Conservation (phyloP, 2,888 invertebrate genomes). For the Chirona hameri region DNA sequence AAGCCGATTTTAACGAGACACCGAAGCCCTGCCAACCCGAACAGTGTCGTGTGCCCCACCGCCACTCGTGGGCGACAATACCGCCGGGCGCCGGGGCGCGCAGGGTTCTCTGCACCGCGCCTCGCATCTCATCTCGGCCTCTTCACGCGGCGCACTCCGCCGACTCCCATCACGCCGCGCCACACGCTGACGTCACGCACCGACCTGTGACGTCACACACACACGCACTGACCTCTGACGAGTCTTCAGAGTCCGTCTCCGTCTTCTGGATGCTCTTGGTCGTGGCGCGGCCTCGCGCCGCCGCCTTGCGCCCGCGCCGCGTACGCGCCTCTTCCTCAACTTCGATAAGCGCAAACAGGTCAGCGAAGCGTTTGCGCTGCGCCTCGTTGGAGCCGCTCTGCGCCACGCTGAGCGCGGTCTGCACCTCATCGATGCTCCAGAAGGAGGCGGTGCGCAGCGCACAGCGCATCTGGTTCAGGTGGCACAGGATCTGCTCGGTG, state of each 20-base stretch:
- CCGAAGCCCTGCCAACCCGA: no score
- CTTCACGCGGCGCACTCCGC: no score
- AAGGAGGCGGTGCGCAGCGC: conserved; percentile 55
- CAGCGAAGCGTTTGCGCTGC: conserved; percentile 84
- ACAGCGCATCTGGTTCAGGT: conserved; percentile 83
- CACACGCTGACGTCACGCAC: background rate
- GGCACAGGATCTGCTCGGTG: conserved; percentile 77
- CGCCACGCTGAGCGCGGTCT: conserved; percentile 79
- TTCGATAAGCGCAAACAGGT: conserved; percentile 68
- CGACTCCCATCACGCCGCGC: background rate
- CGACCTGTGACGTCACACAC: background rate
- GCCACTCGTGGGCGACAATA: no score
- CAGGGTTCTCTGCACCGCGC: no score
- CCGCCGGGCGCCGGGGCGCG: no score
- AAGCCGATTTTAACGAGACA: no score
- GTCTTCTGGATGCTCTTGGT: conserved; percentile 22
- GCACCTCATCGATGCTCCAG: conserved; percentile 85
- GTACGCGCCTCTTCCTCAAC: conserved; percentile 37
- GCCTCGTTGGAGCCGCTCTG: conserved; percentile 83
- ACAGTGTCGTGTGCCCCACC: no score
- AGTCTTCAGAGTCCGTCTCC: conserved; percentile 3
- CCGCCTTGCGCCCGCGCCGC: conserved; percentile 27
- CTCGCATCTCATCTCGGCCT: no score
- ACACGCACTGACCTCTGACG: conserved; percentile 1
- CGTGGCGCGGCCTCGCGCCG: conserved; percentile 4